Evolutionary conservation across 2,797 vertebrate genomes (phyloP).

Genomic region (Amazona finschi): DNA sequence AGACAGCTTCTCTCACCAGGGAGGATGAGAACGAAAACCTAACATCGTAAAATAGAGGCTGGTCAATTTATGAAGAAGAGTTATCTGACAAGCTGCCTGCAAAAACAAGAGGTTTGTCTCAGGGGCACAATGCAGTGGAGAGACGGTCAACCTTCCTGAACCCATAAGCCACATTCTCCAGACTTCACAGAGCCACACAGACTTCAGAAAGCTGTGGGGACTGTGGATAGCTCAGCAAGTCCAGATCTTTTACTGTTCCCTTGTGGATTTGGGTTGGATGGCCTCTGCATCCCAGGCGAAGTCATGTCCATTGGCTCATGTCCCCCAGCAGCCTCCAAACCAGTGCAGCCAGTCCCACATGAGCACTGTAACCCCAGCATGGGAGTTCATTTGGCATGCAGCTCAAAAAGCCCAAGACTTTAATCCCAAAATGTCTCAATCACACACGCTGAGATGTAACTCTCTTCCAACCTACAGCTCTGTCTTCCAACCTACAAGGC

Average conservation of each 20-base stretch:
- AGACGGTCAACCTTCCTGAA: background rate
- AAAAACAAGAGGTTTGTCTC: slow-evolving; percentile 19
- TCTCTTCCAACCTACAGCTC: background rate
- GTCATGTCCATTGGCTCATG: background rate
- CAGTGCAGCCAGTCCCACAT: background rate
- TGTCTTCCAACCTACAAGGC: background rate
- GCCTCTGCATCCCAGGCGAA: background rate
- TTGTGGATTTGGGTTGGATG: slow-evolving; percentile 16
- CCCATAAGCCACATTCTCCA: background rate
- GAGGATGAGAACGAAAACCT: background rate
- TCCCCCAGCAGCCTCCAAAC: background rate
- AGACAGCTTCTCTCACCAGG: background rate
- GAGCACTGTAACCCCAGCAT: background rate
- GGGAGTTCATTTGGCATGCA: background rate
- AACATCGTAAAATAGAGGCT: background rate
- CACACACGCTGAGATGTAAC: background rate
- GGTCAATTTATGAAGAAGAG: background rate
- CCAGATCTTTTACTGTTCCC: slow-evolving; percentile 29
- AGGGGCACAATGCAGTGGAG: background rate
- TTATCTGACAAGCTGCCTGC: background rate
- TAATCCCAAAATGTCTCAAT: background rate
- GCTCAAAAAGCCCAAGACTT: background rate
- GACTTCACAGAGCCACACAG: background rate
- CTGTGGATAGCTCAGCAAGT: background rate
- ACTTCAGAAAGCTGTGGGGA: background rate